Percentiles rank a stretch among this genome's conserved stretches.
phyloP scores from a whole-genome alignment of 2,113 vertebrate species.

The Pseudonaja textilis region DNA sequence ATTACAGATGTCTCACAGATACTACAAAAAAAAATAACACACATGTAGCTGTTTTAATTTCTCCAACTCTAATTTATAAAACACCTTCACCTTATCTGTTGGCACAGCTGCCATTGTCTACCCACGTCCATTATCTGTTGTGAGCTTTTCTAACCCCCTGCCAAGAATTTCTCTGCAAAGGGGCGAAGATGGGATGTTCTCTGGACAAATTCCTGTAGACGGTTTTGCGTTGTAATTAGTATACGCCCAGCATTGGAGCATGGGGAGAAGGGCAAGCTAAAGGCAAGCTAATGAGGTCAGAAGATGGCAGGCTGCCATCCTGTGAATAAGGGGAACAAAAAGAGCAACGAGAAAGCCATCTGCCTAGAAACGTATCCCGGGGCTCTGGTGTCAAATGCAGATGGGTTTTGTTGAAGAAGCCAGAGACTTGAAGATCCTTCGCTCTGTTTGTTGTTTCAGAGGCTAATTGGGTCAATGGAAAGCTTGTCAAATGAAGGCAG shows the following conservation, averaged over 20 bases:
- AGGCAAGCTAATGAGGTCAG: conserved; percentile 64
- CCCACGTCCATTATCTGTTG: background rate
- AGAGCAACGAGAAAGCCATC: conserved; percentile 51
- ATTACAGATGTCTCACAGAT: background rate
- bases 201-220: conserved; percentile 31
- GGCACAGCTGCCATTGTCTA: no score
- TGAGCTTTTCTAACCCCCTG: background rate
- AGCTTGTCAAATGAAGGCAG: conserved; percentile 15
- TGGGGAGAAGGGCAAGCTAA: conserved; percentile 49
- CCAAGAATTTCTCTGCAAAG: background rate
- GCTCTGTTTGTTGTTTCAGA: conserved; percentile 28
- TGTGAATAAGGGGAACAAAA: conserved; percentile 22
- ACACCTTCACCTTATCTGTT: background rate
- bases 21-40: background rate
- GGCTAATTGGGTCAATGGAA: conserved; percentile 56
- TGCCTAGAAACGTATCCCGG: conserved; percentile 48
- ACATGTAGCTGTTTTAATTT: background rate
- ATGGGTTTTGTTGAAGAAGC: conserved; percentile 26
- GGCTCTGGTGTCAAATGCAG: conserved; percentile 37
- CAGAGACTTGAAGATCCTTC: conserved; percentile 18
- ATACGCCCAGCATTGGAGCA: conserved; percentile 25
- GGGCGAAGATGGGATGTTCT: background rate
- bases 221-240: conserved; percentile 53
- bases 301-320: conserved; percentile 61
- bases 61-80: background rate